phyloP scores from a whole-genome alignment of 2,113 vertebrate species.

The Notiomystis cincta region DNA sequence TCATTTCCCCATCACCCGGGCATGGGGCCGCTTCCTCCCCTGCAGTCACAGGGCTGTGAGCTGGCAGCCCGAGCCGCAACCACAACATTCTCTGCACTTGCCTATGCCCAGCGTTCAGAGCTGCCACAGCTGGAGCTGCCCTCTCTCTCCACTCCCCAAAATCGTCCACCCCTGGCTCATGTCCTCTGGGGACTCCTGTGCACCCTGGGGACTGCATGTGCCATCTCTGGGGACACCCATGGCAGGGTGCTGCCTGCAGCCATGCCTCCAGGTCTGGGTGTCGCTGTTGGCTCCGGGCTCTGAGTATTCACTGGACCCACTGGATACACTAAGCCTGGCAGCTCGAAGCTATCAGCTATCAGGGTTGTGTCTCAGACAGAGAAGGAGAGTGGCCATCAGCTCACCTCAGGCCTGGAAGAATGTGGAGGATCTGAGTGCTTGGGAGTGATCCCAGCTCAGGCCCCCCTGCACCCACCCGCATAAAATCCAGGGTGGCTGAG shows the following conservation, averaged over 20 bases:
- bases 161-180: background rate
- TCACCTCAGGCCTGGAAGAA: background rate
- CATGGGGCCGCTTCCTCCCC: conserved; percentile 3
- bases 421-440: fast-evolving
- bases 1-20: conserved; percentile 9
- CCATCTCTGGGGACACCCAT: background rate
- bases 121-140: background rate
- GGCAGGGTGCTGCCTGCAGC: background rate
- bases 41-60: conserved; percentile 50
- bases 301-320: background rate
- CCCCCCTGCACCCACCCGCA: fast-evolving
- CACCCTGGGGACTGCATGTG: fast-evolving
- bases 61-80: background rate
- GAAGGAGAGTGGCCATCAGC: background rate
- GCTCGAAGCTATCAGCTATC: fast-evolving
- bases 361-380: background rate
- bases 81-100: background rate
- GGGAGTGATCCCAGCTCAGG: background rate
- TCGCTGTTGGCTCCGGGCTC: fast-evolving
- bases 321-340: fast-evolving
- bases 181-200: background rate
- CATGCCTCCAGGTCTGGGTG: background rate
- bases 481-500: background rate
- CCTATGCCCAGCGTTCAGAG: fast-evolving
- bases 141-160: fast-evolving